Evolutionary conservation across 1,140 invertebrate genomes (phyloP), one percentile per base, ranked within the genome.

Genomic region (Tribolium madens): DNA sequence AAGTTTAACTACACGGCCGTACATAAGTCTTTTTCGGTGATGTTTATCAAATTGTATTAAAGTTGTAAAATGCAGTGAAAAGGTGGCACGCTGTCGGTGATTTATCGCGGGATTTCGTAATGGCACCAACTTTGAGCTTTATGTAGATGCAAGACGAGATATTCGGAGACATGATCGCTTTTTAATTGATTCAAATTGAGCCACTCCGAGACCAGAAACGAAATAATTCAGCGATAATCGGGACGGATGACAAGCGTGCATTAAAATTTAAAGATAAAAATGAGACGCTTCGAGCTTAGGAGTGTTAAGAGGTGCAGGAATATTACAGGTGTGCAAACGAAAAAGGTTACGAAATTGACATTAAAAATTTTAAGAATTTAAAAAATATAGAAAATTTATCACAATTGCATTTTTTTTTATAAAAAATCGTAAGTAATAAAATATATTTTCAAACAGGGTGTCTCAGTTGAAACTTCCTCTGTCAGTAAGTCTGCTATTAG

Each of bases 141-240:
- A 53, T 53, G 50, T 53, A 53, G 53, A 60, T 60, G 53, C 18
- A 26, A 15, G 13, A 21, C 21, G 57, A 64, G 57, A 64, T 64
- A 64, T 33, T 33, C 46, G 18, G 26, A 47, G 42, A 71, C 69
- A 47, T 46, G 46, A 50, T 31, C 50, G 70, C 10, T 72, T 72
- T 72, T 72, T 72, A 53, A 52, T 72, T 48, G 70, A 72, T 52
- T 72, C 17, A 72, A 72, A 72, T 53, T 50, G 70, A 72, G 50
- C 50, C 47, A 71, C 15, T 57, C 52, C 52, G 7, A 26, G 18
- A 18, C 18, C 52, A 50, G 6, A 57, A 57, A 57, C 21, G 52
- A 5, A 18, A 57, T 57, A 57, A 57, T 57, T 21, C 14, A 9
- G 7, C 17, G 52, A 57, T 57, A 14, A 53, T 53, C 50, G 50